Evolutionary conservation across 2,888 invertebrate species (phyloP).

Genomic region (Tiliacea aurago): DNA sequence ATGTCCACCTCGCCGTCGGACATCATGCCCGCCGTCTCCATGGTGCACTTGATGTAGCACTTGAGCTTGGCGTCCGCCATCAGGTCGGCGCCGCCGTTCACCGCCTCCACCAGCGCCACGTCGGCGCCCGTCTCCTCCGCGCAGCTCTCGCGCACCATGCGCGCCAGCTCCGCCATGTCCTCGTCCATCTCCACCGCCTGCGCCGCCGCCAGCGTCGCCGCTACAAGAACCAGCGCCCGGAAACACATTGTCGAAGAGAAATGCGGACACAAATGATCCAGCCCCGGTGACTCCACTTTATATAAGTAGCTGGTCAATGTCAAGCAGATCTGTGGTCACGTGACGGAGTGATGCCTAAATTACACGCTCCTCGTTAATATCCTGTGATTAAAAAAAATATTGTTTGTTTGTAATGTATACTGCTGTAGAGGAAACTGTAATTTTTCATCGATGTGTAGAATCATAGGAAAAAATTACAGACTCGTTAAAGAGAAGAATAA

Average conservation of each 20-base stretch:
- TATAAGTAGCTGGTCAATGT: conserved; percentile 71
- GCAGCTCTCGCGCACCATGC: conserved; percentile 83
- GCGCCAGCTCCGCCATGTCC: conserved; percentile 84
- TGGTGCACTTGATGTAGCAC: conserved; percentile 86
- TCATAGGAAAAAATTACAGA: conserved; percentile 75
- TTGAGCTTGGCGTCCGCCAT: conserved; percentile 79
- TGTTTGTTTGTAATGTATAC: conserved; percentile 63
- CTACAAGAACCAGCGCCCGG: conserved; percentile 37
- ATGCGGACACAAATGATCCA: conserved; percentile 21
- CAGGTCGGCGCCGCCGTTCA: conserved; percentile 81
- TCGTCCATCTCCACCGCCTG: conserved; percentile 73
- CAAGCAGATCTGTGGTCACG: conserved; percentile 61
- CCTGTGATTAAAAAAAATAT: conserved; percentile 73
- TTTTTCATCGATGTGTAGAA: conserved; percentile 65
- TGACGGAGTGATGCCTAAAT: conserved; percentile 68
- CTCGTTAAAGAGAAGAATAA: conserved; percentile 56
- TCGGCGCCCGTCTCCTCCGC: conserved; percentile 81
- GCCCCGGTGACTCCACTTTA: conserved; percentile 39
- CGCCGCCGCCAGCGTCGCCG: conserved; percentile 30
- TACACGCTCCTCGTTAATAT: conserved; percentile 63
- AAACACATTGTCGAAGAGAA: conserved; percentile 21
- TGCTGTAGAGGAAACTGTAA: conserved; percentile 44
- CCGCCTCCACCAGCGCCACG: conserved; percentile 73
- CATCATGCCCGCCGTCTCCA: conserved; percentile 88
- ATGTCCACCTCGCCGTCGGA: conserved; percentile 81